These are phyloP conservation scores for Camponotus vicinus DNA, from an alignment of 1,140 invertebrate species.

Conservation along the genomic window DNA sequence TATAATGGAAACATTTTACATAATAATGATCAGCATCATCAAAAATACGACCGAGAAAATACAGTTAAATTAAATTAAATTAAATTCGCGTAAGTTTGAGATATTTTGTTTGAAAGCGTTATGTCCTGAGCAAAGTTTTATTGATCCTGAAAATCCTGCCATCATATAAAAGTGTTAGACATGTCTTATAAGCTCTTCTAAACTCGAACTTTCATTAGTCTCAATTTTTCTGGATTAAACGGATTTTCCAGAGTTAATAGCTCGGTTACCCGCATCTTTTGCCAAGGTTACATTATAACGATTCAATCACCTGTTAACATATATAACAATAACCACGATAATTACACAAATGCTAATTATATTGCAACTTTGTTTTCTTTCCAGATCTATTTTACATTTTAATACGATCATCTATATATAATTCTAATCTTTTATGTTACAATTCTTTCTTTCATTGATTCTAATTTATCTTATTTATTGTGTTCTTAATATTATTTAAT, in stretches of 20 bases:
- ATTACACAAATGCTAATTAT: constrained; percentile 19
- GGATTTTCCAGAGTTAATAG: constrained; percentile 25
- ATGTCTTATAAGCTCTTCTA: neutral
- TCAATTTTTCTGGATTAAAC: constrained; percentile 26
- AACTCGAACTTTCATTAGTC: neutral
- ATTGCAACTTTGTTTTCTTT: neutral
- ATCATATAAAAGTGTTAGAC: neutral
- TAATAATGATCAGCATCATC: neutral
- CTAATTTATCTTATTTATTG: too few species aligned
- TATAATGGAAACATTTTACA: neutral
- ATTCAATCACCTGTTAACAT: neutral
- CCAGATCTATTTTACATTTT: neutral
- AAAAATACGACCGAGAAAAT: neutral
- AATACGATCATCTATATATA: neutral
- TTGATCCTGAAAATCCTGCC: constrained; percentile 46
- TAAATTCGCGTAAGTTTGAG: neutral
- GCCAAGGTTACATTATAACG: neutral
- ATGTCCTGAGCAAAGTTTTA: constrained; percentile 2
- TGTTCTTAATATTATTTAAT: neutral
- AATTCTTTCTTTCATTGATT: neutral
- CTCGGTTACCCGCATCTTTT: constrained; percentile 22
- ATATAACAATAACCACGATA: neutral
- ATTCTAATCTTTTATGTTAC: neutral
- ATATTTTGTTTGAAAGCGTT: neutral
- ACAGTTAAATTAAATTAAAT: neutral